Base-by-base conservation (phyloP, 2,113 vertebrate species). In the Syngnathus typhle region DNA sequence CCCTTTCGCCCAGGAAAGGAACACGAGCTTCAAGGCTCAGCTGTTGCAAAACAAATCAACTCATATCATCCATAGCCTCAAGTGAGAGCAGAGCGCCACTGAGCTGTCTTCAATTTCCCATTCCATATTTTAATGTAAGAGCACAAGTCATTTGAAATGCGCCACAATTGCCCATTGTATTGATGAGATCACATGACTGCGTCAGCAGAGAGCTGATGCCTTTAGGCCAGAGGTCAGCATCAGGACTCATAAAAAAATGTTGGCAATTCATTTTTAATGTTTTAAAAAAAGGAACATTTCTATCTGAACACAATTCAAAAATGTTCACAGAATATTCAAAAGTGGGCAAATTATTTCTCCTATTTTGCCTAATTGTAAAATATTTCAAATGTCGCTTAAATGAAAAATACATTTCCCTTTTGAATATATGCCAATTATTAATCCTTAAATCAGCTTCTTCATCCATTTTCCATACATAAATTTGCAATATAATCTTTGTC, bases 131-230 rank as follows among this genome's bases (percentile, higher is more conserved):
- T 60, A 38, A 1, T 38, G 36, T 38, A 10, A 38, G 36, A 38
- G 38, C 19, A 7, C 58, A 12, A 36, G 27, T 61, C 9, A 21
- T 43, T 60, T 38, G 11, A 61, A 41, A 13, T 4, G 59, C 46
- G 55, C 39, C 46, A 5, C 18, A 21, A 62, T 52, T 67, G 60
- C 38, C 61, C 60, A 59, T 37, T 47, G 69, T 43, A 54, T 69
- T 55, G 49, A 23, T 16, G 9, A 8, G 27, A 68, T 77, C 81
- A 78, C 75, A 73, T 82, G 80, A 82, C 74, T 43, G 63, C 19
- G 2, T 74, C 67, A 76, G 67, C 43, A 71, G 70, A 74, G 49
- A 55, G 19, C 21, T 81, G 55, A 59, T 47, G 68, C 51, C 51
- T 60, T 67, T 46, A 62, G 46, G 69, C 51, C 72, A 38, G 46